Evolutionary conservation across 2,797 vertebrate genomes (phyloP).

Genomic region (Tenualosa ilisha): DNA sequence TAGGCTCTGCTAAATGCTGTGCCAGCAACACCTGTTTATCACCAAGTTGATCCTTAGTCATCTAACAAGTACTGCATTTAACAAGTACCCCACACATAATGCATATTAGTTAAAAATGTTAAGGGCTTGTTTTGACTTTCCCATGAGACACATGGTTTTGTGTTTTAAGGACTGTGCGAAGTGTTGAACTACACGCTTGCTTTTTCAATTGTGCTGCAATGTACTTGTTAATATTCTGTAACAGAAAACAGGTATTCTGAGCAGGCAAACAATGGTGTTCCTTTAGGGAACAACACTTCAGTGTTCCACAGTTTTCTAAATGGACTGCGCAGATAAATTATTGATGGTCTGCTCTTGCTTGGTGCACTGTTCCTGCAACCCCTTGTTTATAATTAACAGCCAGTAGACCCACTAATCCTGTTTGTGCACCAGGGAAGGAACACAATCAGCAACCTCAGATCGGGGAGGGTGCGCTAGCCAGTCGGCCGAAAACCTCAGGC

Average conservation of each 20-base stretch:
- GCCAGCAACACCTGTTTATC: not conserved
- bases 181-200: not conserved
- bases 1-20: not conserved
- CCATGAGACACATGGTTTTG: not conserved
- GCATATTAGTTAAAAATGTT: not conserved
- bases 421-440: conserved; percentile 49
- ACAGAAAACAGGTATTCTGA: not conserved
- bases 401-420: conserved; percentile 58
- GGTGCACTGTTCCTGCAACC: conserved; percentile 48
- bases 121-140: not conserved
- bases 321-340: conserved; percentile 66
- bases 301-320: conserved; percentile 40
- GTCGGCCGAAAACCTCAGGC: too few relatives aligned
- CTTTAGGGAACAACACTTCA: not conserved
- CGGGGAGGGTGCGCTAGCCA: too few relatives aligned
- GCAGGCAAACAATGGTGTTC: conserved; percentile 1
- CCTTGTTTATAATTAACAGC: conserved; percentile 69
- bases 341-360: conserved; percentile 62
- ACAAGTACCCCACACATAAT: not conserved
- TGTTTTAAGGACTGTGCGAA: not conserved
- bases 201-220: not conserved
- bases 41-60: not conserved
- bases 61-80: not conserved
- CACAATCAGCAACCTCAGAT: too few relatives aligned
- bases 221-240: not conserved